Percentiles rank a stretch among this genome's conserved stretches.
phyloP scores from a whole-genome alignment of 2,113 vertebrate genomes.

The Empidonax traillii region DNA sequence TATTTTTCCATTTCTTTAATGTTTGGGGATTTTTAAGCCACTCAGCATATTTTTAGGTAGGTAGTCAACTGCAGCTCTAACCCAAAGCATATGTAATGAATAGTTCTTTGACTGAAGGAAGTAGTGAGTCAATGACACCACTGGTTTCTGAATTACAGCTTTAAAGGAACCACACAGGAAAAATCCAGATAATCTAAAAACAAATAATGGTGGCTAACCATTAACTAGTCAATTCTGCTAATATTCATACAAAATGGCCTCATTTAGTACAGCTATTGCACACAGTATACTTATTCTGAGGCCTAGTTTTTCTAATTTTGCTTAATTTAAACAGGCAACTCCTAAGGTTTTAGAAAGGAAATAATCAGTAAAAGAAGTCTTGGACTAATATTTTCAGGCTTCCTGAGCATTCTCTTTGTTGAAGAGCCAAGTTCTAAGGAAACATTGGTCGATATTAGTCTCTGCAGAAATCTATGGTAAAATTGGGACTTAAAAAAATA shows the following conservation, averaged over 20 bases:
- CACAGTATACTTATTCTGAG: not conserved
- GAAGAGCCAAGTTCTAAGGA: not conserved
- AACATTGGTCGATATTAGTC: not conserved
- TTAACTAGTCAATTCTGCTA: not conserved
- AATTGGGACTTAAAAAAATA: not conserved
- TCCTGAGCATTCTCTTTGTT: not conserved
- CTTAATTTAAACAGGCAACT: not conserved
- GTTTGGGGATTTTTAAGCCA: not conserved
- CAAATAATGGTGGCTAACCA: not conserved
- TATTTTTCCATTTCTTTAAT: not conserved
- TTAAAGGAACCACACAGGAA: not conserved
- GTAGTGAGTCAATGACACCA: not conserved
- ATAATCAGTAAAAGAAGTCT: not conserved
- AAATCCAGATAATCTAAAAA: not conserved
- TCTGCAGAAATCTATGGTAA: not conserved
- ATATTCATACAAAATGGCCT: not conserved
- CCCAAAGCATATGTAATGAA: not conserved
- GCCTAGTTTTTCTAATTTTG: not conserved
- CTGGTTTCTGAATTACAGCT: conserved; percentile 2
- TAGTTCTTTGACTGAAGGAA: not conserved
- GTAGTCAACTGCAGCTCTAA: not conserved
- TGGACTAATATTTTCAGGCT: not conserved
- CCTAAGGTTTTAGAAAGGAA: not conserved
- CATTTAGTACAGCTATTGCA: not conserved
- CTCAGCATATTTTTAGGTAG: not conserved